Percentiles rank a stretch among this genome's conserved stretches.
phyloP scores from a whole-genome alignment of 2,888 invertebrate species.

The Pasiphila rectangulata region DNA sequence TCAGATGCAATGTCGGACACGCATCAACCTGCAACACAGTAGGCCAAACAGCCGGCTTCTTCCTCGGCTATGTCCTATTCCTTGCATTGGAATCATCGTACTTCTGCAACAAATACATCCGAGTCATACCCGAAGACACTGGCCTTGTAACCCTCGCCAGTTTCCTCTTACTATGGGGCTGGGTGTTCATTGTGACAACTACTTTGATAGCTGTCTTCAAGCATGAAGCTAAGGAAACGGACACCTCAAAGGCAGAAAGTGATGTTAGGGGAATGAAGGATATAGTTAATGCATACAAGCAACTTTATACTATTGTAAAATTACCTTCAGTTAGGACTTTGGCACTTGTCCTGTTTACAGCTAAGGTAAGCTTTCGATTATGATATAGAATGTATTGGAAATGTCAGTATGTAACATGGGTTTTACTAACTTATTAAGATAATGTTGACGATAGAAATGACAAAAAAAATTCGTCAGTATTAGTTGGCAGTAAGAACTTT shows the following conservation, averaged over 20 bases:
- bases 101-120: conserved; percentile 96
- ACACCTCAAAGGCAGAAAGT: conserved; percentile 40
- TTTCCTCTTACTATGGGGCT: conserved; percentile 97
- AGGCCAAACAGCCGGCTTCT: conserved; percentile 98
- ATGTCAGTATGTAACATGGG: no score
- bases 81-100: conserved; percentile 96
- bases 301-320: conserved; percentile 90
- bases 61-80: conserved; percentile 97
- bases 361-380: conserved; percentile 83
- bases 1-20: conserved; percentile 95
- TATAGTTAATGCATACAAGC: conserved; percentile 87
- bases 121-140: conserved; percentile 84
- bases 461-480: no score
- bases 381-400: no score
- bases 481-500: no score
- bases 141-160: conserved; percentile 89
- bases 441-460: no score
- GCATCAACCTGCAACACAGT: conserved; percentile 99
- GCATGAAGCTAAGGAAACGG: conserved; percentile 83
- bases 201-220: conserved; percentile 95
- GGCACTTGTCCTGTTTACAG: conserved; percentile 90
- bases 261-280: conserved; percentile 64
- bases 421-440: not conserved
- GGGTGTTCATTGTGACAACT: conserved; percentile 93
- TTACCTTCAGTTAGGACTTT: conserved; percentile 90